Evolutionary conservation across 2,113 vertebrate species (phyloP).

Genomic region (Ailurus styani): DNA sequence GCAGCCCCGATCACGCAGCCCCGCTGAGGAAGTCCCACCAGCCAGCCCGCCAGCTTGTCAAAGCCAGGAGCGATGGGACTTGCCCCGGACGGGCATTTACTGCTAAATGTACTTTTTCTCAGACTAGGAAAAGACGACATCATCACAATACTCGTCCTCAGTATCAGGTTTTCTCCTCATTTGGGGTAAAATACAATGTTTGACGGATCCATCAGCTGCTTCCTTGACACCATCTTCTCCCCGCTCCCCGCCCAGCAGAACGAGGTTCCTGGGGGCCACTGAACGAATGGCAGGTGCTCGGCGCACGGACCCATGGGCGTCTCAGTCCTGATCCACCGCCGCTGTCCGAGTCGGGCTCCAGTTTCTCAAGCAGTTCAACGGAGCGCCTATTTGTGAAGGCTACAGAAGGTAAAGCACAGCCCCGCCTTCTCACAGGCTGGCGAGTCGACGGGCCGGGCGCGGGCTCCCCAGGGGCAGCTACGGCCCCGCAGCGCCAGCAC

Average conservation of each 20-base stretch:
- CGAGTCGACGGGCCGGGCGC: neutral
- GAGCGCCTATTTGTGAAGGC: neutral
- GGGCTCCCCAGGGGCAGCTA: neutral
- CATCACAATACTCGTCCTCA: neutral
- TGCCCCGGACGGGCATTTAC: neutral
- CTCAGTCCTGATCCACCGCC: neutral
- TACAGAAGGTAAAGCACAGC: neutral
- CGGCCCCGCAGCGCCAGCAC: accelerated
- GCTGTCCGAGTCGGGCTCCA: neutral
- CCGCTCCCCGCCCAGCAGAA: accelerated
- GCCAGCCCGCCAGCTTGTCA: accelerated
- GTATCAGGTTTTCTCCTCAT: neutral
- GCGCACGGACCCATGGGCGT: neutral
- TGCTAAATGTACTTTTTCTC: neutral
- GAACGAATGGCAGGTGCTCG: accelerated
- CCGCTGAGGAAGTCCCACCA: accelerated
- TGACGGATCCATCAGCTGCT: neutral
- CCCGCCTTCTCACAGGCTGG: neutral
- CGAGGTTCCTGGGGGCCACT: neutral
- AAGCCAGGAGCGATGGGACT: accelerated
- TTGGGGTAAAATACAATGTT: neutral
- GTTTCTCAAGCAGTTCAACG: neutral
- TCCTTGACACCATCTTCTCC: neutral
- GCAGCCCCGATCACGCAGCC: accelerated
- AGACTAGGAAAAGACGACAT: neutral